Evolutionary conservation across 2,797 vertebrate species (phyloP), one percentile per base, ranked within the genome.

Genomic region (Ammospiza maritima): DNA sequence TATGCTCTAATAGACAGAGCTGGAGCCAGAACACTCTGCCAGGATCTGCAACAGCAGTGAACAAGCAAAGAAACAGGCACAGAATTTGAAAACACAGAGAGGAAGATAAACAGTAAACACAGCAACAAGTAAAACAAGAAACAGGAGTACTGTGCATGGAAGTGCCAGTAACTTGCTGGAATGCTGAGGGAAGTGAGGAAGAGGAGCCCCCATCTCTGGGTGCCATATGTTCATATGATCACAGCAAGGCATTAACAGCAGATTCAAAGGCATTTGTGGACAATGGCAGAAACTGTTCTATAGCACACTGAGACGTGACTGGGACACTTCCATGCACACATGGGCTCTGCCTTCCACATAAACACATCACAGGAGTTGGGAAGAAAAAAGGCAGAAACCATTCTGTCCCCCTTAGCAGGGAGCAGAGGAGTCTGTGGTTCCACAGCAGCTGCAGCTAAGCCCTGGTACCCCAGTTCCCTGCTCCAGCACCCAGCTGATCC

Each of bases 71-170:
- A 62, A 91, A 81, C 70, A 89, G 80, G 34, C 54, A 64, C 21
- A 50, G 78, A 45, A 82, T 71, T 47, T 65, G 86, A 64, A 95
- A 95, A 94, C 93, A 92, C 45, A 51, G 48, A 66, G 69, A 60
- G 78, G 85, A 88, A 90, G 74, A 93, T n/a, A 86, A 94, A 94
- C 76, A 88, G 77, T 27, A 78, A 86, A 89, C 50, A 66, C 23
- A 75, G 85, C 75, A 72, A 54, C 40, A 74, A 64, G 80, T 79
- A 57, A 61, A 90, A 93, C 88, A 85, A 92, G 94, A 89, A 93
- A 48, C 78, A 82, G 84, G 62, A 89, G 75, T 8, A 13, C 17
- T 71, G 23, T 16, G 53, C 72, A 17, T 8, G 27, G 67, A 73
- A 66, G 81, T 20, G 72, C 53, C 77, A 71, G 88, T 4, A 50